Evolutionary conservation across 2,888 invertebrate genomes (phyloP), one percentile per base, ranked within the genome.

Genomic region (Hecatera dysodea): DNA sequence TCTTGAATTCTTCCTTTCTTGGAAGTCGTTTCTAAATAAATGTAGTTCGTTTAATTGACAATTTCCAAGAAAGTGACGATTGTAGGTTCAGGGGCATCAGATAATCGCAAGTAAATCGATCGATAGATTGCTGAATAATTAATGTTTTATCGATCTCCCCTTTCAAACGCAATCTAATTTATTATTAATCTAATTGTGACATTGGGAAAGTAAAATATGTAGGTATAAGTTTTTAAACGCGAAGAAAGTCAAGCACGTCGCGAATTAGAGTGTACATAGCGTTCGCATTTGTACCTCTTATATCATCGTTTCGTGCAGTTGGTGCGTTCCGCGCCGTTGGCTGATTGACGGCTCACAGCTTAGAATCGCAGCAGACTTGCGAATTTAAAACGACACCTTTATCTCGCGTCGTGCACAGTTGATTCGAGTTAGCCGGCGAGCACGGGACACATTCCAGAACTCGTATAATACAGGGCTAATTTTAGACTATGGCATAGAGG

Each of bases 401-500:
- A 71, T 74, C 69, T 72, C 24, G 55, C 69, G 63, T 75, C 65
- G 73, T 66, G 74, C 67, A 70, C 63, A 65, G 75, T 74, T 75
- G 76, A 80, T 71, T 82, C 60, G 73, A 82, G 78, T 78, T 76
- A 71, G 69, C 65, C 53, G 33, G 39, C 63, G 65, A 69, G 42
- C 67, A 77, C 70, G 79, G 79, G 86, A 86, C 84, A 87, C 80
- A 80, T 80, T 85, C 86, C 86, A 86, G 86, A 85, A 72, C 65
- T 71, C 75, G 63, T 82, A 82, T 82, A 78, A 75, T 77, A 74
- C 71, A 65, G 24, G 39, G 74, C 81, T 86, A 86, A 87, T 80
- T 83, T 83, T 86, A 87, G 87, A 83, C 33, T 61, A 72, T 15
- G 61, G 68, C 74, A 63, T 68, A 68, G 64, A 75, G 76, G 69